A percentile compares a stretch with the other conserved stretches of the same genome.
Conservation (phyloP, 2,888 invertebrate species). For the Diarsia dahlii region DNA sequence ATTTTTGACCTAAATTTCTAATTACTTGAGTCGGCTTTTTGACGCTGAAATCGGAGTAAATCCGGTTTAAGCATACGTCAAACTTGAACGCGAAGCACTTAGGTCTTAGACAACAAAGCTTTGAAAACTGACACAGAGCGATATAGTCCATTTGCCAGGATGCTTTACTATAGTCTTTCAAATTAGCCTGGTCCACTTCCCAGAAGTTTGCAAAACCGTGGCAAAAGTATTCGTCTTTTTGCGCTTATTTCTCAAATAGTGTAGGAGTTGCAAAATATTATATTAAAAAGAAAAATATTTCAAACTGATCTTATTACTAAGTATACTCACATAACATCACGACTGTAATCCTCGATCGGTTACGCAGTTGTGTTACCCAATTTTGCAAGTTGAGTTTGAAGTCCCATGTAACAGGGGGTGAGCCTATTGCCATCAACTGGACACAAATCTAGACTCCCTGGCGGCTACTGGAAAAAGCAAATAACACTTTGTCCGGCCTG, state of each 20-base stretch:
- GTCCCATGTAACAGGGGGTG: no score
- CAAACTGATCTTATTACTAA: no score
- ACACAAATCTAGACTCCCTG: no score
- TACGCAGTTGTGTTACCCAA: no score
- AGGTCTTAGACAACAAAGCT: conserved; percentile 22
- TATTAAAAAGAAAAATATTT: not conserved
- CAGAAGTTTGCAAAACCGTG: conserved; percentile 24
- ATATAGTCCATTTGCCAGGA: conserved; percentile 32
- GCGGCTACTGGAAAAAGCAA: no score
- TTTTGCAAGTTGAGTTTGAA: no score
- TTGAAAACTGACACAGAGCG: conserved; percentile 32
- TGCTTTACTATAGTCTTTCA: not conserved
- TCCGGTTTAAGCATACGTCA: conserved; percentile 2
- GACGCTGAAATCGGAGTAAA: not conserved
- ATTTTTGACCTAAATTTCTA: not conserved
- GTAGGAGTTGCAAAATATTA: no score
- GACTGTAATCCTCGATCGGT: no score
- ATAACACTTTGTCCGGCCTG: no score
- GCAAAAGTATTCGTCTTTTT: conserved; percentile 1
- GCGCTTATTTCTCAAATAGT: not conserved
- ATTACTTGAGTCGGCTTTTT: not conserved
- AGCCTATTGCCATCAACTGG: no score
- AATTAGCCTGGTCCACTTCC: conserved; percentile 29
- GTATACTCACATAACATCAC: no score
- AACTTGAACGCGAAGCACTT: conserved; percentile 36